Evolutionary conservation across 1,140 invertebrate genomes (phyloP), one percentile per base, ranked within the genome.

Genomic region (Probaryconus sp.): DNA sequence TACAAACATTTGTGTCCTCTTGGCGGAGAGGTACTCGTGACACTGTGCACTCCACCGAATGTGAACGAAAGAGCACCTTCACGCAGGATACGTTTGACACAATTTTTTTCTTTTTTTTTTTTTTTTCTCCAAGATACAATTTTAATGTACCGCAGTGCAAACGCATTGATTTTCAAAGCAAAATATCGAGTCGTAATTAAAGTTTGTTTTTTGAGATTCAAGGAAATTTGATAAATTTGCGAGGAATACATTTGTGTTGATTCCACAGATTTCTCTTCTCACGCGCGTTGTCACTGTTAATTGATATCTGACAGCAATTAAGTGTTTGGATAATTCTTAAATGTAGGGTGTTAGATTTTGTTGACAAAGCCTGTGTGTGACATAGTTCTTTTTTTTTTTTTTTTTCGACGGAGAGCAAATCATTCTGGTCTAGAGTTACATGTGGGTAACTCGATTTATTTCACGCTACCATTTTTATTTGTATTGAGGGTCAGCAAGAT

Each of bases 281-380:
- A 76, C 61, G 42, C 50, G 63, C 69, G 67, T 79, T 64, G 53
- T 48, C 47, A 38, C 31, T 69, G 78, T 80, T 86, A 87, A 87
- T 87, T 87, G 87, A 87, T 87, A 85, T 84, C 83, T 65, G 67
- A 72, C 58, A 50, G 48, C 83, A 86, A 87, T 87, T 83, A 83
- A 87, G 85, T 87, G 85, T 87, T 87, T 86, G 82, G 74, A 84
- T 86, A 84, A 81, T 82, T 65, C 67, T 33, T 47, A 37, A 76
- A 56, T 48, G 48, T 21, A 50, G 72, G 76, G 70, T 38, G 64
- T 33, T 56, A 31, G 64, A 35, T 71, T 63, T 60, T 87, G 78
- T 85, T 85, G 86, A 82, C 81, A 80, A 80, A 81, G 80, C 79
- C 85, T 86, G 84, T 43, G 47, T 9, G 48, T 87, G 87, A 84